These are phyloP conservation scores for Apolygus lucorum DNA, from an alignment of 1,140 invertebrate species.

Conservation along the genomic window DNA sequence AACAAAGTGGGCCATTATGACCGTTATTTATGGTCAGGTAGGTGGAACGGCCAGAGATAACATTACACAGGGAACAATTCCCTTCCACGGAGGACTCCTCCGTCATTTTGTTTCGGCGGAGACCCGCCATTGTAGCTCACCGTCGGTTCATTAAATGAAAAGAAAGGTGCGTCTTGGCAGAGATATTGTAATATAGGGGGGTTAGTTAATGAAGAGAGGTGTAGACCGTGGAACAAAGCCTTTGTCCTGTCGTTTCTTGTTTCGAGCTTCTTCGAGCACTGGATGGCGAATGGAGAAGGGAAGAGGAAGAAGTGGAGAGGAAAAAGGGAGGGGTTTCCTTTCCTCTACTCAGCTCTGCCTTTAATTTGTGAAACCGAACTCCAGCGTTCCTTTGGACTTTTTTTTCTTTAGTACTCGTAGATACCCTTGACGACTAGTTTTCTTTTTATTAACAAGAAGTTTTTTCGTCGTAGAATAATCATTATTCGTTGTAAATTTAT, in stretches of 20 bases:
- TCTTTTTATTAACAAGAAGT: too few relatives aligned
- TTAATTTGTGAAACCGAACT: conserved; percentile 15
- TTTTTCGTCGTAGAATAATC: too few relatives aligned
- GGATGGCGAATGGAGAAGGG: too few relatives aligned
- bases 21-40: conserved; percentile 1
- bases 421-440: too few relatives aligned
- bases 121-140: background rate
- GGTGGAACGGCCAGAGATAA: background rate
- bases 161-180: conserved; percentile 7
- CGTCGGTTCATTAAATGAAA: conserved; percentile 5
- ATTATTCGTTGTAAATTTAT: too few relatives aligned
- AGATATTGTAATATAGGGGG: conserved; percentile 10
- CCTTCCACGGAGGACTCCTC: too few relatives aligned
- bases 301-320: too few relatives aligned
- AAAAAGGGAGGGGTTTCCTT: background rate
- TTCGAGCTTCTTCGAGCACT: background rate
- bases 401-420: too few relatives aligned
- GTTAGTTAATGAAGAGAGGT: conserved; percentile 11
- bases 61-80: too few relatives aligned
- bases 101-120: conserved; percentile 2
- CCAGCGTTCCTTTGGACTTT: conserved; percentile 9
- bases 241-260: conserved; percentile 17
- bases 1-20: background rate
- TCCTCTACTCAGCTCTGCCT: background rate
- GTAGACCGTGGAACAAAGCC: conserved; percentile 9